Conservation (phyloP, 2,113 vertebrate species). For the Ptilorrhoa leucosticta region DNA sequence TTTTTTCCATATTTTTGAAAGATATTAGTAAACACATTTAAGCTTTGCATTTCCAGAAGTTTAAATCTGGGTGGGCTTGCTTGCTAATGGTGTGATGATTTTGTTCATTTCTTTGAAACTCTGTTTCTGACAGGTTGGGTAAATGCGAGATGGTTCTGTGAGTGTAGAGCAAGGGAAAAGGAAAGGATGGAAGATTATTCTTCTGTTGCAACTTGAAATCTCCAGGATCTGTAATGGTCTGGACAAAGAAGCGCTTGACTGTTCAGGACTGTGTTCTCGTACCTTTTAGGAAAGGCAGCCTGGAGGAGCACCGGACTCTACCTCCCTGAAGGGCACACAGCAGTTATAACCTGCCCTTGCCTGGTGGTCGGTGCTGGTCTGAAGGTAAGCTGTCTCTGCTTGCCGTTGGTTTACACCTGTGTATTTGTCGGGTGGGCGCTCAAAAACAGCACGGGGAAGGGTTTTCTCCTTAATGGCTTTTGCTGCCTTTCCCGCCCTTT, state of each 20-base stretch:
- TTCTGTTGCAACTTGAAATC: background rate
- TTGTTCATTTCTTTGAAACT: background rate
- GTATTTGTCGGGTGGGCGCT: background rate
- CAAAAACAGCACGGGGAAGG: background rate
- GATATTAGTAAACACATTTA: background rate
- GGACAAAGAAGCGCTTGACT: background rate
- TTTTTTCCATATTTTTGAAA: background rate
- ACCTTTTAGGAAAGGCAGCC: slow-evolving; percentile 5
- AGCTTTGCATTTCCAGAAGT: background rate
- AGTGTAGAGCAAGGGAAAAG: background rate
- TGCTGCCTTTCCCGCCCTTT: background rate
- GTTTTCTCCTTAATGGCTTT: background rate
- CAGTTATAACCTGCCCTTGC: slow-evolving; percentile 61
- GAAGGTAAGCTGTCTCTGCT: slow-evolving; percentile 41
- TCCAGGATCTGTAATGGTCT: background rate
- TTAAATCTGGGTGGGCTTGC: background rate
- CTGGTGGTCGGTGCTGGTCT: slow-evolving; percentile 39
- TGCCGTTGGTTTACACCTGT: background rate
- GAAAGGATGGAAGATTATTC: background rate
- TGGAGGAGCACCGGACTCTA: slow-evolving; percentile 75
- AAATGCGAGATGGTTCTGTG: background rate
- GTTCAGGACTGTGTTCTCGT: background rate
- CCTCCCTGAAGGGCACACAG: slow-evolving; percentile 59
- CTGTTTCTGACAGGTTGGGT: background rate
- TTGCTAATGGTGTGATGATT: background rate